Base-by-base conservation (phyloP, 2,888 invertebrate genomes). In the Rutpela maculata region DNA sequence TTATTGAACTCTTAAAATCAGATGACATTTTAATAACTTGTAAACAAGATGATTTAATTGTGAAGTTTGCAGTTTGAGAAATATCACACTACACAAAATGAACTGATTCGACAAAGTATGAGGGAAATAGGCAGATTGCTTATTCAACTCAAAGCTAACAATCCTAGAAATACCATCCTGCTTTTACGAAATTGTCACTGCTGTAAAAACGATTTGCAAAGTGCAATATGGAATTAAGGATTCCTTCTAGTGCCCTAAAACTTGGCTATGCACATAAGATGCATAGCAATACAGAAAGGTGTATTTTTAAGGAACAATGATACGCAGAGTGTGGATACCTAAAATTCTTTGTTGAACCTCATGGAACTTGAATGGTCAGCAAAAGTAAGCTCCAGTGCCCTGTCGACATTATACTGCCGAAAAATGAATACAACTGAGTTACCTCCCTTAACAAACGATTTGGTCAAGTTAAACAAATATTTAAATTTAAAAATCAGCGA, bases 61-160 rank as follows among this genome's bases (percentile, higher is more conserved):
- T 59, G 6, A 38, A 66, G 26, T 11, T 43, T 80, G 35, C 80
- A 68, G 31, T 77, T 68, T 70, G 79, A 77, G 66, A 76, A 80
- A 73, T 71, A 80, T 65, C 63, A 62, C 63, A 35, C 31, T 11
- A 76, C 76, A 11, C 80, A 80, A 67, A 17, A 22, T 9, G 77
- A 78, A 56, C 56, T 80, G 0, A 80, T 80, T 11, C 43, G 77
- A 19, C 80, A 80, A 65, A 50, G 75, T n/a, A 80, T 80, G 76
- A 72, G 78, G 19, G 78, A 80, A 74, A 60, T 77, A 5, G 80
- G 62, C 11, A 66, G 80, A 19, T 50, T 80, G 35, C 26, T 63
- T 11, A 38, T 71, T 17, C 63, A 72, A 59, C 50, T 75, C 9
- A 17, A 55, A 56, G 68, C 12, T 71, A 35, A 22, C 18, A 22